Evolutionary conservation across 2,797 vertebrate genomes (phyloP), one percentile per base, ranked within the genome.

Genomic region (Cirrhinus mrigala): DNA sequence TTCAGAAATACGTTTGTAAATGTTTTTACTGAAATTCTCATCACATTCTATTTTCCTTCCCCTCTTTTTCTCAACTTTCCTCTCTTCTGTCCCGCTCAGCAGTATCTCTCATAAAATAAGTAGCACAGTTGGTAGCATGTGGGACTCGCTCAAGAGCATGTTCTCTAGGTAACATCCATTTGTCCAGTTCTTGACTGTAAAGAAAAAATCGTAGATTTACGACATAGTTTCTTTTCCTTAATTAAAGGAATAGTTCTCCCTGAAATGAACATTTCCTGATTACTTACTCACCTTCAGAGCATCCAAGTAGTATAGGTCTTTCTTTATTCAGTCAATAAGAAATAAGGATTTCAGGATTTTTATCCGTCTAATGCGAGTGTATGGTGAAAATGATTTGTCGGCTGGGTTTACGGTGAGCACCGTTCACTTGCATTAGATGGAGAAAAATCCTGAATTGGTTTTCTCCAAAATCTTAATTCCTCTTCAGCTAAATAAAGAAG

Each of bases 91-190:
- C 79, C 64, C 87, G 79, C 82, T 74, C 78, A 85, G 89, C 95
- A 98, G 97, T 96, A 96, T 98, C 96, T 97, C 96, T 94, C 96
- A 97, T 96, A 97, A 97, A 97, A 95, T 98, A 97, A 97, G 96
- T 97, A 95, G 95, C 96, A 96, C 96, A 94, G 95, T 98, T 93
- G 96, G 96, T 97, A 98, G 96, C 96, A 94, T 97, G 94, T 98
- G 97, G 97, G 95, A 97, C 97, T 97, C 96, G 94, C 94, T 98
- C 97, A 98, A 97, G 97, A 97, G 92, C 95, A 91, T 98, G 94
- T 98, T 98, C 96, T 96, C 96, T 98, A 98, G 97, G 97, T 98
- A 98, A 98, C 96, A 89, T 92, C 92, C 74, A 89, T 91, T 92
- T 91, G 94, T 92, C 92, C 73, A 81, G 85, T 84, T 90, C 58